Conservation (phyloP, 2,888 invertebrate genomes). For the Scaptomyza reducta region DNA sequence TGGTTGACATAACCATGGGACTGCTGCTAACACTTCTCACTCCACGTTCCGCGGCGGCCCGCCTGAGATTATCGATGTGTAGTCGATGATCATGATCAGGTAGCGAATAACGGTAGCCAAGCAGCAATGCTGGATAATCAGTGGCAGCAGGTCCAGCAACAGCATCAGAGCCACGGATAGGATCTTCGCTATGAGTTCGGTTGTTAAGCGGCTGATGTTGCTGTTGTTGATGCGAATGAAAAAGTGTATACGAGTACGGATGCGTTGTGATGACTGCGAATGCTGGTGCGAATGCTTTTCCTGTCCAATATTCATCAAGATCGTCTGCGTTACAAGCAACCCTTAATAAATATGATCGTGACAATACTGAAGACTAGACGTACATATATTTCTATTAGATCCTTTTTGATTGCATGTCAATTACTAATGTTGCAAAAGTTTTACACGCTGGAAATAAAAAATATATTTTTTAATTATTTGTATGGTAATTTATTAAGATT, state of each 20-base stretch:
- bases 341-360: conserved; percentile 36
- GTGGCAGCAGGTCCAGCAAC: conserved; percentile 11
- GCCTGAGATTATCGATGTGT: conserved; percentile 32
- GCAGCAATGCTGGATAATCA: conserved; percentile 50
- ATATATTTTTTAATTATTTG: neutral
- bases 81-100: conserved; percentile 69
- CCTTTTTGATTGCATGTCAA: conserved; percentile 30
- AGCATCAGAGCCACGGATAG: conserved; percentile 16
- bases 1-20: conserved; percentile 88
- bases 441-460: conserved; percentile 24
- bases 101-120: conserved; percentile 61
- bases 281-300: conserved; percentile 67
- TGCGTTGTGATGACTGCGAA: conserved; percentile 50
- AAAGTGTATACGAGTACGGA: conserved; percentile 37
- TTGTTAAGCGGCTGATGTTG: conserved; percentile 15
- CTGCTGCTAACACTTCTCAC: conserved; percentile 41
- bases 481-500: neutral
- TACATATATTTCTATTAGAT: conserved; percentile 13
- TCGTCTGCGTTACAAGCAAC: conserved; percentile 59
- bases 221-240: conserved; percentile 19
- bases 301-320: conserved; percentile 83
- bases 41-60: conserved; percentile 30
- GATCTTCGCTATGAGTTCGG: conserved; percentile 26
- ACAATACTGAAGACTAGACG: conserved; percentile 71
- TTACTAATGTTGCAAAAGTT: conserved; percentile 12